These are phyloP conservation scores for Dimorphilus gyrociliatus DNA, from an alignment of 2,888 invertebrate species.

Conservation along the genomic window DNA sequence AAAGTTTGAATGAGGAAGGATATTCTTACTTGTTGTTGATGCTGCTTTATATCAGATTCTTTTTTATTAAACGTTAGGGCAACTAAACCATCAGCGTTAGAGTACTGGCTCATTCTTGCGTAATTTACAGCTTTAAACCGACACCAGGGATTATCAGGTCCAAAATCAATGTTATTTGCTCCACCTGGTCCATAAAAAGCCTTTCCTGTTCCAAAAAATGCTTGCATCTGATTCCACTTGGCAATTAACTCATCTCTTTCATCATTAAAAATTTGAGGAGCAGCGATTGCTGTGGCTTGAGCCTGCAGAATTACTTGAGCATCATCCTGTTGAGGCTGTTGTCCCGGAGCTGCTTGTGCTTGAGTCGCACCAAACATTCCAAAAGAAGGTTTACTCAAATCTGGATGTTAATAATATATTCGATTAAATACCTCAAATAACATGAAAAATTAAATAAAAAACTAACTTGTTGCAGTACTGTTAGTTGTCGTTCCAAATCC, in stretches of 20 bases:
- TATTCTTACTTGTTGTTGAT: conserved; percentile 52
- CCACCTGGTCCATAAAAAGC: too few relatives aligned
- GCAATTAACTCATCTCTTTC: conserved; percentile 82
- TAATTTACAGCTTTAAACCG: conserved; percentile 89
- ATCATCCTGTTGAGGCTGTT: conserved; percentile 12
- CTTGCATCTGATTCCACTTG: conserved; percentile 81
- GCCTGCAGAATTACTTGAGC: conserved; percentile 13
- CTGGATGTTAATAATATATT: too few relatives aligned
- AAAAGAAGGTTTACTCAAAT: background rate
- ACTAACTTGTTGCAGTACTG: conserved; percentile 5
- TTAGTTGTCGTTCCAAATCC: conserved; percentile 3
- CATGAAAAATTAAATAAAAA: too few relatives aligned
- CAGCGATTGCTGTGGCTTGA: conserved; percentile 32
- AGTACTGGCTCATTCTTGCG: conserved; percentile 64
- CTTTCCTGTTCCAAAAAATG: conserved; percentile 47
- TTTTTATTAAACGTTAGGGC: conserved; percentile 66
- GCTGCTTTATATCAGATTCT: conserved; percentile 55
- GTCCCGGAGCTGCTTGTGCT: conserved; percentile 11
- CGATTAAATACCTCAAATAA: too few relatives aligned
- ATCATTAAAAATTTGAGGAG: conserved; percentile 61
- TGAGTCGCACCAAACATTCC: background rate
- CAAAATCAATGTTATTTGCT: conserved; percentile 50
- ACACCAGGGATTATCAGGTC: conserved; percentile 73
- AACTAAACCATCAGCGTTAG: conserved; percentile 79
- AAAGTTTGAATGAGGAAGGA: too few relatives aligned